Base-by-base conservation (phyloP, 2,797 vertebrate species). In the Phrynocephalus vlangalii region DNA sequence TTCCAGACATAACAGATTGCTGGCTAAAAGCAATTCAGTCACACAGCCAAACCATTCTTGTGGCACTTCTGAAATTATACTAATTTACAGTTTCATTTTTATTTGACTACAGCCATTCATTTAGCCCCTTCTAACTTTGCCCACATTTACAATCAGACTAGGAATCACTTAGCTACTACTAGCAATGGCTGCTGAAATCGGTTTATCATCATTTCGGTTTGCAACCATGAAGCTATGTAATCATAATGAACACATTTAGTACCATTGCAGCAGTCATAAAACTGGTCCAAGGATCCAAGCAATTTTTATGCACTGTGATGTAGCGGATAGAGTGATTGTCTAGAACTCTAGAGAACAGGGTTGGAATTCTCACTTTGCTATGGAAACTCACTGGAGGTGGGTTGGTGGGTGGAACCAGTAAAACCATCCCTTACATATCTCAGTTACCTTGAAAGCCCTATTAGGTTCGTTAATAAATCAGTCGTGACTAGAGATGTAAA, bases 201-300 rank as follows among this genome's bases (percentile, higher is more conserved):
- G 50, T 76, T 33, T 38, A 71, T 88, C 38, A 50, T 52, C 56
- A 66, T 50, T 70, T 81, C n/a, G 67, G 48, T 38, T 68, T 88
- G 70, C 22, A 81, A 24, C 18, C 44, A 67, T 88, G 33, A 84
- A 52, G 16, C 67, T 81, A 73, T 38, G 60, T 26, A 11, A 7
- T 30, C 67, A 56, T 44, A 28, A 81, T 85, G 56, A 56, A 28
- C 48, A 79, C 18, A 88, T 67, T 87, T 79, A 75, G 71, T 82
- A 15, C 38, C 52, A 48, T 80, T 30, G n/a, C 18, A 67, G 28
- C n/a, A 18, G 52, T 75, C 60, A 76, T 52, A 75, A 75, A 33
- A 67, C 60, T 75, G 56, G 20, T 75, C 50, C 15, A 26, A 81
- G 26, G 60, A 73, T 67, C 56, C 70, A 84, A 85, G 80, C 30